Conservation (phyloP, 2,797 vertebrate genomes). For the Lacerta viridis region DNA sequence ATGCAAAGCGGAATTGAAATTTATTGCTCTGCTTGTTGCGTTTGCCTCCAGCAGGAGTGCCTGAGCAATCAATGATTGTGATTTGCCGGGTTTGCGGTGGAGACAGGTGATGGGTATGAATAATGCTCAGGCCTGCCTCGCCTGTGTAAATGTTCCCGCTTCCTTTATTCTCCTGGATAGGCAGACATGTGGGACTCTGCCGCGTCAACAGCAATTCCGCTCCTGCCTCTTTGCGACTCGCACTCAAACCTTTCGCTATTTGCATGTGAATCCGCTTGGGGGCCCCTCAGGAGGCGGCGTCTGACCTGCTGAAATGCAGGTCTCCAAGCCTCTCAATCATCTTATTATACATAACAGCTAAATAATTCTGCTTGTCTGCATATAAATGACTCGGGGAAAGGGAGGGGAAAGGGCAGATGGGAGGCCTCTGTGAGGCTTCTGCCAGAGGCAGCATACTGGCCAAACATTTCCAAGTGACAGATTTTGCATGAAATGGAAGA, state of each 20-base stretch:
- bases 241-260: slow-evolving; percentile 78
- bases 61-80: slow-evolving; percentile 50
- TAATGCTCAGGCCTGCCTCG: slow-evolving; percentile 60
- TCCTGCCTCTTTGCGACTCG: slow-evolving; percentile 68
- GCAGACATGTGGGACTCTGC: slow-evolving; percentile 72
- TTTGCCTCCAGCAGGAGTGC: slow-evolving; percentile 64
- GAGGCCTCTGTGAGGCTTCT: slow-evolving; percentile 31
- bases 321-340: slow-evolving; percentile 77
- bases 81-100: slow-evolving; percentile 47
- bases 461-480: not conserved
- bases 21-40: slow-evolving; percentile 59
- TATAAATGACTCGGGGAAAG: slow-evolving; percentile 55
- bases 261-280: slow-evolving; percentile 83
- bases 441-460: not conserved
- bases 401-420: slow-evolving; percentile 65
- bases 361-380: slow-evolving; percentile 72
- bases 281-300: slow-evolving; percentile 70
- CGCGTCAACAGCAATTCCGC: slow-evolving; percentile 78
- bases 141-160: slow-evolving; percentile 50
- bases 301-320: slow-evolving; percentile 73
- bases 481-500: slow-evolving; percentile 38
- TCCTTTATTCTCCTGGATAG: slow-evolving; percentile 58
- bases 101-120: slow-evolving; percentile 62
- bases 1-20: slow-evolving; percentile 63
- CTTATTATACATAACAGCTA: slow-evolving; percentile 70